Conservation (phyloP, 1,140 invertebrate genomes). For the Limonius californicus region DNA sequence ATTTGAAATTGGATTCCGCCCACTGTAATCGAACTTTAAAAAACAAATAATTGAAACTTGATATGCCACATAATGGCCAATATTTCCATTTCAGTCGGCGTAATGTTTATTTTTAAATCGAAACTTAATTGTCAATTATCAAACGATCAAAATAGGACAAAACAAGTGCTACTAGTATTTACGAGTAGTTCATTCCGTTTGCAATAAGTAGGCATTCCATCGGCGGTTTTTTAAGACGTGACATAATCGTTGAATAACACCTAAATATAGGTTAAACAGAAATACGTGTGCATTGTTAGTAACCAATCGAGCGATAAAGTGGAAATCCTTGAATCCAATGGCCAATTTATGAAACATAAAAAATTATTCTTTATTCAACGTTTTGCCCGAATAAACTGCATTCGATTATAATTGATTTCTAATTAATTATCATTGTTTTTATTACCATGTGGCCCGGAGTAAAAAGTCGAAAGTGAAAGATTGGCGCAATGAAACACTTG, state of each 20-base stretch:
- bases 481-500: too few relatives aligned
- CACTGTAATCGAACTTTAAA: not conserved
- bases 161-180: not conserved
- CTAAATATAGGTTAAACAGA: constrained; percentile 4
- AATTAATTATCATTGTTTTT: too few relatives aligned
- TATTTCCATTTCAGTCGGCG: not conserved
- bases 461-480: too few relatives aligned
- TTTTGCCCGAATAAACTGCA: not conserved
- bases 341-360: not conserved
- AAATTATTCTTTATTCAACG: constrained; percentile 4
- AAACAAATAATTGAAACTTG: not conserved
- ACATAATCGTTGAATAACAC: constrained; percentile 3
- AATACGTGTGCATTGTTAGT: not conserved
- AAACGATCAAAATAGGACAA: not conserved
- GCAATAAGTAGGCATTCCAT: not conserved
- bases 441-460: too few relatives aligned
- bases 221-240: not conserved
- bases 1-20: not conserved
- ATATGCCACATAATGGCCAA: not conserved
- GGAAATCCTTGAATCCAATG: not conserved
- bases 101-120: constrained; percentile 11
- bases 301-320: not conserved
- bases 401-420: too few relatives aligned
- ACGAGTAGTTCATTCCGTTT: not conserved
- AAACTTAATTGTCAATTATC: not conserved